Evolutionary conservation across 2,113 vertebrate genomes (phyloP), one percentile per base, ranked within the genome.

Genomic region (Reinhardtius hippoglossoides): DNA sequence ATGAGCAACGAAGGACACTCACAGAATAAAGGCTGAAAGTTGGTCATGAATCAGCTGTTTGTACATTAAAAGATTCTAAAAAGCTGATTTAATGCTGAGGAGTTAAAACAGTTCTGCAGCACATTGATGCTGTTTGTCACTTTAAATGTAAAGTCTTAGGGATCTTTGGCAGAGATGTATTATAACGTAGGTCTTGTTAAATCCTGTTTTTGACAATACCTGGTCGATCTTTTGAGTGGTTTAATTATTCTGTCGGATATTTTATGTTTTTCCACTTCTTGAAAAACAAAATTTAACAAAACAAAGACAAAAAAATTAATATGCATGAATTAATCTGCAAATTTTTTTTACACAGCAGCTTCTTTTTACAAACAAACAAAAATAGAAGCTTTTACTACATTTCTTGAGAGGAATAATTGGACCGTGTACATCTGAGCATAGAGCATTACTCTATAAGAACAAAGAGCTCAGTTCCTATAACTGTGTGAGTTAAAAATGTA

Each of bases 401-500:
- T 1, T 26, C 20, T 80, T 79, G 40, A 69, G 68, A 71, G 18
- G 59, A 52, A 62, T 71, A 81, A 67, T 6, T 79, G 65, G 70
- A 66, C 67, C 15, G 20, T 46, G 56, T 50, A 72, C 1, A 13
- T 78, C 57, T 15, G 64, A 60, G 81, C 27, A 27, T 4, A 67
- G 65, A 67, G 66, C 35, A 4, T 71, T n/a, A 52, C 35, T 12
- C 50, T 71, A 31, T 26, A 40, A 59, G 67, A 64, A 76, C 82
- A 72, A 80, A 74, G 24, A 75, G 76, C 76, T 73, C 23, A 52
- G 35, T 67, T 76, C 37, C 58, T 71, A 2, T 37, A n/a, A 12
- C 74, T 46, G 48, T 23, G 63, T 14, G 3, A 70, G 83, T 90
- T 87, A 87, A 90, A 88, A 84, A 84, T 89, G 86, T 58, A 82